These are phyloP conservation scores for Chromoteleia sp. DNA, from an alignment of 2,888 invertebrate species.

Conservation along the genomic window DNA sequence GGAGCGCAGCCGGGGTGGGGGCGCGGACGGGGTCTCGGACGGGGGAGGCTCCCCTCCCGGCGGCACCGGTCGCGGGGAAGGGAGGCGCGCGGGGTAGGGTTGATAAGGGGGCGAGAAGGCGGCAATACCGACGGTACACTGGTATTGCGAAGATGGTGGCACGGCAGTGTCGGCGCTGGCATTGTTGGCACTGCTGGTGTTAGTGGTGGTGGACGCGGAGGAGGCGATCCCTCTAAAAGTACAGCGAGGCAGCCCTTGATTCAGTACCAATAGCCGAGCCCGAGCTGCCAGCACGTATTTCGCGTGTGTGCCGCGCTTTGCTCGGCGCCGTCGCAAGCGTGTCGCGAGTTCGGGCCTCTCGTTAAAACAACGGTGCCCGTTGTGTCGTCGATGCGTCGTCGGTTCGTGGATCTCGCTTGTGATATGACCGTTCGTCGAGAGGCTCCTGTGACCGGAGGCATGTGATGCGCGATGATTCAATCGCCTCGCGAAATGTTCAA, in stretches of 20 bases:
- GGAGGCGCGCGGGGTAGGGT: conserved; percentile 50
- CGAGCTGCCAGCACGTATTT: conserved; percentile 64
- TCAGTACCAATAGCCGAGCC: conserved; percentile 66
- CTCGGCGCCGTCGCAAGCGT: conserved; percentile 43
- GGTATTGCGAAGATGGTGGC: conserved; percentile 59
- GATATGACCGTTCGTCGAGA: too few relatives aligned
- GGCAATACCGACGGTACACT: conserved; percentile 49
- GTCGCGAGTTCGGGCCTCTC: conserved; percentile 31
- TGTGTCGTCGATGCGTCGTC: conserved; percentile 14
- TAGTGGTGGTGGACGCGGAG: conserved; percentile 64
- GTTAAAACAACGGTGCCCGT: conserved; percentile 14
- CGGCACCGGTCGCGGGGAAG: conserved; percentile 14
- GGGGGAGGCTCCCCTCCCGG: conserved; percentile 37
- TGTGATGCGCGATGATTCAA: conserved; percentile 4
- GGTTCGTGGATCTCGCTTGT: too few relatives aligned
- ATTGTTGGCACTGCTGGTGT: conserved; percentile 69
- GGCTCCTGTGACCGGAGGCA: conserved; percentile 21
- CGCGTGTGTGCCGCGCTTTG: conserved; percentile 44
- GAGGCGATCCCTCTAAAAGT: conserved; percentile 66
- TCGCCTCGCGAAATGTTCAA: too few relatives aligned
- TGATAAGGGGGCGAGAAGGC: conserved; percentile 58
- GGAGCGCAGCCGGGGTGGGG: too few relatives aligned
- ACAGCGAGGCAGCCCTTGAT: conserved; percentile 57
- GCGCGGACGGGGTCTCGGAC: too few relatives aligned
- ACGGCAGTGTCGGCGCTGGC: conserved; percentile 59